Conservation (phyloP, 1,140 invertebrate genomes). For the Bombus terrestris region DNA sequence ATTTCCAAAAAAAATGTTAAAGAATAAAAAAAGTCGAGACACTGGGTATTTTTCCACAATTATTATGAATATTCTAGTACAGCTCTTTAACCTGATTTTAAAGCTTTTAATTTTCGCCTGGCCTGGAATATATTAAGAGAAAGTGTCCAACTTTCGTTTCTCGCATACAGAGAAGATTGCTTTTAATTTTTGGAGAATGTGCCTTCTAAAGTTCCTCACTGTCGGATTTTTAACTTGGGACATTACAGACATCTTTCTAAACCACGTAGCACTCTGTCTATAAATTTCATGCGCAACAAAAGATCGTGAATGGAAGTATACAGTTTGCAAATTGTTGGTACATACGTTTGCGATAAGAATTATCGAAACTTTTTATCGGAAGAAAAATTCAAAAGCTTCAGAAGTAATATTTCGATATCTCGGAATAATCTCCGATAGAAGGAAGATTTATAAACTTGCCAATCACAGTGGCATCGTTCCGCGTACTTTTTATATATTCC, state of each 20-base stretch:
- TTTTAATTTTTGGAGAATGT: background rate
- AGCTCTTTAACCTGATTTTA: background rate
- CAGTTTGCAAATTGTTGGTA: too few relatives aligned
- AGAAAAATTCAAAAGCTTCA: too few relatives aligned
- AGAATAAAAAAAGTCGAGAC: background rate
- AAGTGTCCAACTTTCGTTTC: background rate
- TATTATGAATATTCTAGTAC: background rate
- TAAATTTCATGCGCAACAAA: background rate
- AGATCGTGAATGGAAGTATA: background rate
- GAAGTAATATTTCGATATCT: too few relatives aligned
- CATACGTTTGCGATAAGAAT: too few relatives aligned
- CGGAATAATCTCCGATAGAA: too few relatives aligned
- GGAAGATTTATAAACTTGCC: too few relatives aligned
- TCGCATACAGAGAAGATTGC: background rate
- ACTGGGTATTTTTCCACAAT: background rate
- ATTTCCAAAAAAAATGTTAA: background rate
- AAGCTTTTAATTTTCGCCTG: background rate
- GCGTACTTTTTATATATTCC: too few relatives aligned
- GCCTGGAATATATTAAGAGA: background rate
- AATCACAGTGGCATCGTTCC: too few relatives aligned
- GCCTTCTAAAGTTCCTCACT: background rate
- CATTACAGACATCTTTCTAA: background rate
- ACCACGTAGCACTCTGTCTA: background rate
- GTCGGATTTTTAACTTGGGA: background rate
- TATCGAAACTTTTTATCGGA: too few relatives aligned